phyloP scores from a whole-genome alignment of 2,797 vertebrate species.

The Enteromius unitaeniatus region DNA sequence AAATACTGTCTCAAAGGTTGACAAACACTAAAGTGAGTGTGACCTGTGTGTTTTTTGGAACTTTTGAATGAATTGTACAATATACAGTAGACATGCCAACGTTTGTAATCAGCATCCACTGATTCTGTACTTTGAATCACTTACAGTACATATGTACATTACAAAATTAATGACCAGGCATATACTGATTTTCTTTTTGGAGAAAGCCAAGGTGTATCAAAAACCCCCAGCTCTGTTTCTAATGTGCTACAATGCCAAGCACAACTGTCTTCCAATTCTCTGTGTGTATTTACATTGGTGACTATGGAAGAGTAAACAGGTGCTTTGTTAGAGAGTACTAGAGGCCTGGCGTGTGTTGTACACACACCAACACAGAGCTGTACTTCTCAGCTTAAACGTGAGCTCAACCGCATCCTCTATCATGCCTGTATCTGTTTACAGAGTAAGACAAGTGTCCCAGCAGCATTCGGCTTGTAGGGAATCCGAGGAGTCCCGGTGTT shows the following conservation, averaged over 20 bases:
- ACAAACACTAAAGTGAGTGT: neutral
- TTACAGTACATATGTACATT: neutral
- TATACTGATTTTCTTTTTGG: neutral
- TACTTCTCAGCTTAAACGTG: conserved; percentile 74
- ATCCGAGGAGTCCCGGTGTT: conserved; percentile 27
- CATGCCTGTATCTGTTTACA: conserved; percentile 74
- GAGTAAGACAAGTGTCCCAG: conserved; percentile 20
- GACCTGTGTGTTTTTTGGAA: neutral
- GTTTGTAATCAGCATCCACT: neutral
- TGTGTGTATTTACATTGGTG: conserved; percentile 70
- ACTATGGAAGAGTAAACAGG: conserved; percentile 66
- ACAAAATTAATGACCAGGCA: neutral
- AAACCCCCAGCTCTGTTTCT: neutral
- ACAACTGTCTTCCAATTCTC: conserved; percentile 66
- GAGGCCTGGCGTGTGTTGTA: conserved; percentile 67
- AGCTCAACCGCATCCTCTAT: conserved; percentile 67
- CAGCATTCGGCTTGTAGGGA: neutral
- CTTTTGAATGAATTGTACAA: neutral
- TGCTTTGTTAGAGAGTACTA: conserved; percentile 76
- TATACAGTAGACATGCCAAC: neutral
- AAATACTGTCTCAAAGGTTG: neutral
- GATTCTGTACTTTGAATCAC: neutral
- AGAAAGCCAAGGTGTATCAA: neutral
- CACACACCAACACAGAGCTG: conserved; percentile 50
- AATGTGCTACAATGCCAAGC: conserved; percentile 16